Base-by-base conservation (phyloP, 64 coral and sea anemone genomes). In the Porites lutea region DNA sequence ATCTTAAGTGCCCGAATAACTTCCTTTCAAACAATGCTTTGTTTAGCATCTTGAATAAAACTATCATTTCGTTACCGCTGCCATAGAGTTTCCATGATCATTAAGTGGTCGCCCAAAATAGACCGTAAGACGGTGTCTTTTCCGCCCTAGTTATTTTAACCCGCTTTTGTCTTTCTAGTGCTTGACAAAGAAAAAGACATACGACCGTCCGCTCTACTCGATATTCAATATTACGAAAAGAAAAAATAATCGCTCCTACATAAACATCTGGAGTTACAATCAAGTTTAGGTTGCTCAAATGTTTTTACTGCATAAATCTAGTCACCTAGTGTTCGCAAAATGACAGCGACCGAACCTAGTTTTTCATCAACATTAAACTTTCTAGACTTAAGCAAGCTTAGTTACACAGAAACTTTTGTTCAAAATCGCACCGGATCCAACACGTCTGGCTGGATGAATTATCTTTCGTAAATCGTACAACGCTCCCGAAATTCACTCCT, bases 11-110 rank as follows among this genome's bases (percentile, higher is more conserved):
- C 48, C 18, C 48, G 81, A 84, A 46, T 84, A 84, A 84, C 81
- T 84, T 84, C 81, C 81, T 68, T 69, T 84, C 81, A 84, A 84
- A 84, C 81, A 84, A 84, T 84, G 81, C 81, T 84, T 84, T 84
- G 81, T 84, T 84, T 69, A 84, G 62, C 63, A 84, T 68, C 47
- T 84, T 69, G 81, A 84, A 84, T 84, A 84, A 84, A 68, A 64
- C 48, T 69, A 47, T 84, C 81, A 63, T 63, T 50, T 51, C 60
- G 45, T 44, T 18, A 82, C 16, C 47, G 62, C 64, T 46, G 63
- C 81, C 81, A 52, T 49, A 16, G 13, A 50, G 50, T 69, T n/a
- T 10, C 20, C 63, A 11, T 52, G 44, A 84, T 84, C 62, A 84
- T 84, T 84, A 84, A 68, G 81, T 19, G 63, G 15, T 48, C 18